phyloP scores from a whole-genome alignment of 64 coral and sea anemone species.

The Exaiptasia diaphana region DNA sequence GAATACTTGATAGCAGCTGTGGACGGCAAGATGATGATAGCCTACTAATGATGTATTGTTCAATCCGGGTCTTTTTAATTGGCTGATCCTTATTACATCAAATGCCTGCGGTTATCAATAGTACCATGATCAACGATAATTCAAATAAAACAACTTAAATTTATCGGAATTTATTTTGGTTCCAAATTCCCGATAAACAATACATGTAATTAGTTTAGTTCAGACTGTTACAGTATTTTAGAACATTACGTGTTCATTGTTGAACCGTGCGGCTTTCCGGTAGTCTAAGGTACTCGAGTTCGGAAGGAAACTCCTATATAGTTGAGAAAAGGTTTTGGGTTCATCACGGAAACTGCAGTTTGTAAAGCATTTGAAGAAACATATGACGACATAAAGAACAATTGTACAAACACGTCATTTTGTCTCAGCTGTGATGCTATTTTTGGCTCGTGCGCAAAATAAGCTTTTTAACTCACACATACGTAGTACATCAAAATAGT shows the following conservation, averaged over 20 bases:
- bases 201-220: neutral
- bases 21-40: neutral
- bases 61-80: neutral
- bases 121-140: neutral
- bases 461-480: too few species aligned
- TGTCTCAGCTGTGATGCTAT: neutral
- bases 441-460: too few species aligned
- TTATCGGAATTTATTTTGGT: neutral
- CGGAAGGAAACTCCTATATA: slow-evolving; percentile 5
- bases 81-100: neutral
- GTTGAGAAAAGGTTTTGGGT: neutral
- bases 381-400: neutral
- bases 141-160: neutral
- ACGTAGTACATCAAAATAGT: too few species aligned
- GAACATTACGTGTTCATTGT: neutral
- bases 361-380: neutral
- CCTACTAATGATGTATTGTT: neutral
- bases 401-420: neutral
- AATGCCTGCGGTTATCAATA: neutral
- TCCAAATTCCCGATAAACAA: neutral
- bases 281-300: neutral
- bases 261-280: neutral
- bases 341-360: neutral
- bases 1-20: neutral
- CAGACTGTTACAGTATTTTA: neutral